Conservation (phyloP, 2,888 invertebrate genomes). For the Drosophila testacea region DNA sequence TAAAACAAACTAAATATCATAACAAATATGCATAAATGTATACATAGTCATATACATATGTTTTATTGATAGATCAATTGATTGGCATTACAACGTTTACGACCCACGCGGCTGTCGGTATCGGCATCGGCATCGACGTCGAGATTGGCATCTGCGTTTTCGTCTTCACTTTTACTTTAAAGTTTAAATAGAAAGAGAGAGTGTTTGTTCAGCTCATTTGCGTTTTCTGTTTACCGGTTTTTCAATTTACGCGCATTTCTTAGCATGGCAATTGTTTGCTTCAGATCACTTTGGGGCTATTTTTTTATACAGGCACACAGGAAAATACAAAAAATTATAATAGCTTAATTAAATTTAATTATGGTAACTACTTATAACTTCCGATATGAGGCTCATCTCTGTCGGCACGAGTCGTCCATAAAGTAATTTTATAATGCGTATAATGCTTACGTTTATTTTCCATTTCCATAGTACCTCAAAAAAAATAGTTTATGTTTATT, state of each 20-base stretch:
- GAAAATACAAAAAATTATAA: constrained; percentile 38
- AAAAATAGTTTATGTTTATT: constrained; percentile 35
- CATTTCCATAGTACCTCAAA: constrained; percentile 38
- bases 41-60: background rate
- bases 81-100: constrained; percentile 18
- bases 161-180: constrained; percentile 81
- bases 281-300: constrained; percentile 17
- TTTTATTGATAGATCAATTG: constrained; percentile 28
- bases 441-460: constrained; percentile 28
- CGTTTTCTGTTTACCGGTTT: constrained; percentile 78
- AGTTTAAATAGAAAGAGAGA: constrained; percentile 79
- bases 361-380: constrained; percentile 58
- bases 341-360: constrained; percentile 76
- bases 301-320: constrained; percentile 23
- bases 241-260: constrained; percentile 59
- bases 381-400: constrained; percentile 57
- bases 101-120: constrained; percentile 41
- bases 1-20: constrained; percentile 16
- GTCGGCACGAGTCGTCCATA: constrained; percentile 53
- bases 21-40: constrained; percentile 1
- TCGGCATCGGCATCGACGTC: constrained; percentile 22
- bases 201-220: constrained; percentile 77
- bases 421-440: constrained; percentile 34
- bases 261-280: constrained; percentile 46
- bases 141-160: constrained; percentile 14